Base-by-base conservation (phyloP, 2,113 vertebrate genomes). In the Morone chrysops region DNA sequence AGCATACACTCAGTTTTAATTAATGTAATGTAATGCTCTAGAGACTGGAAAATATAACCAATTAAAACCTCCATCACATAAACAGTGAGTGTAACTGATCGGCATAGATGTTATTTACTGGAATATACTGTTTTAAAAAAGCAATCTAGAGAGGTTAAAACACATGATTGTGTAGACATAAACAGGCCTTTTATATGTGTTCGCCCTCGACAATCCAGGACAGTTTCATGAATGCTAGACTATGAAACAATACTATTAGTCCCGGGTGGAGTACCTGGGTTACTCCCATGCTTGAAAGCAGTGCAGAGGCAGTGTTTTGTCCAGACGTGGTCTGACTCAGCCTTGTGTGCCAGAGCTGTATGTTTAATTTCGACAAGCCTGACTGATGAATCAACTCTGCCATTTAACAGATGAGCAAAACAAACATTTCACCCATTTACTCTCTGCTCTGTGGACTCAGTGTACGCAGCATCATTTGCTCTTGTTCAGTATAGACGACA, bases 321-420 rank as follows among this genome's bases (percentile, higher is more conserved):
- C 88, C 85, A 85, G 87, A 89, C 86, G 70, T 20, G 51, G 82
- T 74, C 80, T 88, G 89, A 90, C 82, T 90, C 83, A 84, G 71
- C 70, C 67, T 31, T 54, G 56, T 82, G 78, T 72, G 48, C 65
- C 57, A 57, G 66, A 86, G 67, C 67, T 70, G 54, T 73, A 79
- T 81, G 85, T 84, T 89, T 81, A 80, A 88, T 89, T 91, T 84
- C 65, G 40, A 87, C 73, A 72, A 67, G 80, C 45, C 86, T 89
- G 90, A 90, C 77, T 70, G 82, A 90, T 88, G 90, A 90, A 86
- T 87, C 89, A 87, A 81, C 73, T 48, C 41, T 68, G 85, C 85
- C 85, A 89, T 91, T 90, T 89, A 89, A 86, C 77, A 88, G 50
- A 56, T 59, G 48, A 84, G 87, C 83, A 83, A 78, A 87, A 68